Evolutionary conservation across 1,140 invertebrate genomes (phyloP), one percentile per base, ranked within the genome.

Genomic region (Drosophila trapezifrons): DNA sequence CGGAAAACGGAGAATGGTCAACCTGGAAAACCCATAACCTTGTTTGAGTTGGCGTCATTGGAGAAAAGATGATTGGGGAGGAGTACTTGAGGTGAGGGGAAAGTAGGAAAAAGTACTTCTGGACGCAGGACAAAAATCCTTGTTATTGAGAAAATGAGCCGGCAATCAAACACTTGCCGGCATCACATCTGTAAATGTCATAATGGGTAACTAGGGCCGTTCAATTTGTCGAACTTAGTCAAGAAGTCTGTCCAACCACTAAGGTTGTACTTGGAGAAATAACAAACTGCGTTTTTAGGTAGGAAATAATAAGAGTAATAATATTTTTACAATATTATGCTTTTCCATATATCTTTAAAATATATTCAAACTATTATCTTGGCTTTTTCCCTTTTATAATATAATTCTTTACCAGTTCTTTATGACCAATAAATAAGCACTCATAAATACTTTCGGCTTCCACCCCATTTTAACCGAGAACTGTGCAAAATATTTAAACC

Each of bases 1-100:
- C 43, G 83, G 67, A 77, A 82, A 87, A 56, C 51, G 56, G 56
- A 74, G 78, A 87, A 64, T 51, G 60, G 59, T 78, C 60, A 62
- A 47, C 56, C 51, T 37, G 32, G 51, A 37, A 54, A 22, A 37
- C 46, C 49, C 38, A 75, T 78, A 65, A 75, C 59, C 75, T 51
- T 66, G 73, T 64, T 78, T 77, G 63, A 75, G 55, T 76, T 49
- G 55, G 12, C 25, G 13, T 35, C 17, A 8, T 8, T 15, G 22
- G 56, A 9, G n/a, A 25, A 12, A 38, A 15, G 10, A 13, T 52
- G 49, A 20, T 20, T 35, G 8, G 46, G 10, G 32, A 15, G 10
- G 17, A 12, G 25, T 17, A 10, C 27, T 29, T 27, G 42, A 66
- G 60, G 58, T 18, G 51, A 29, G 37, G 40, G 45, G 29, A 32